Conservation (phyloP, 1,140 invertebrate species). For the Dendroctonus ponderosae region DNA sequence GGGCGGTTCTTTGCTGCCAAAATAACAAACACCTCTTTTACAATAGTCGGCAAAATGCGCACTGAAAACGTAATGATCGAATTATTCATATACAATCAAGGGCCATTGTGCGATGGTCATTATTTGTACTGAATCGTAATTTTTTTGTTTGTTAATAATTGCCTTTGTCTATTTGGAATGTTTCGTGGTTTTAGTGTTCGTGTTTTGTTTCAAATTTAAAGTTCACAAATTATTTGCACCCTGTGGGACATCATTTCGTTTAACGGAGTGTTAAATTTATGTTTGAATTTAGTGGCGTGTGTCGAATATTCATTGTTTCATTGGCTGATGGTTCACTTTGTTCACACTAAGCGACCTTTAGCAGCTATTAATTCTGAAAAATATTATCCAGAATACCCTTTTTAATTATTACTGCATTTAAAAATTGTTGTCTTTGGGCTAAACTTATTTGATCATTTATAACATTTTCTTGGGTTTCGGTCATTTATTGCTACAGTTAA, state of each 20-base stretch:
- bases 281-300: too few relatives aligned
- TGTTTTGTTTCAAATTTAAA: constrained; percentile 11
- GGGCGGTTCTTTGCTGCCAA: constrained; percentile 6
- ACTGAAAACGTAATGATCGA: constrained; percentile 32
- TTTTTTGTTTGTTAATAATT: constrained; percentile 27
- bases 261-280: too few relatives aligned
- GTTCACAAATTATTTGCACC: neutral
- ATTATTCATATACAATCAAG: constrained; percentile 35
- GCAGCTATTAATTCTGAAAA: too few relatives aligned
- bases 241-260: neutral
- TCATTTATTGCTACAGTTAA: too few relatives aligned
- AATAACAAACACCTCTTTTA: constrained; percentile 25
- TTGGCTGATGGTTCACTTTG: too few relatives aligned
- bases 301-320: too few relatives aligned
- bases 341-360: too few relatives aligned
- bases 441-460: too few relatives aligned
- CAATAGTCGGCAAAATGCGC: constrained; percentile 24
- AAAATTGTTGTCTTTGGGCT: too few relatives aligned
- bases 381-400: too few relatives aligned
- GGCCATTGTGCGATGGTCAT: constrained; percentile 14
- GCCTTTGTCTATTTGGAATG: constrained; percentile 7
- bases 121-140: constrained; percentile 29
- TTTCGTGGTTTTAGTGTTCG: constrained; percentile 12
- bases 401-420: too few relatives aligned
- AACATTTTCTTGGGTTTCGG: too few relatives aligned